A percentile compares a stretch with the other conserved stretches of the same genome.
phyloP scores from a whole-genome alignment of 2,888 invertebrate genomes.

The Oscheius sp. region DNA sequence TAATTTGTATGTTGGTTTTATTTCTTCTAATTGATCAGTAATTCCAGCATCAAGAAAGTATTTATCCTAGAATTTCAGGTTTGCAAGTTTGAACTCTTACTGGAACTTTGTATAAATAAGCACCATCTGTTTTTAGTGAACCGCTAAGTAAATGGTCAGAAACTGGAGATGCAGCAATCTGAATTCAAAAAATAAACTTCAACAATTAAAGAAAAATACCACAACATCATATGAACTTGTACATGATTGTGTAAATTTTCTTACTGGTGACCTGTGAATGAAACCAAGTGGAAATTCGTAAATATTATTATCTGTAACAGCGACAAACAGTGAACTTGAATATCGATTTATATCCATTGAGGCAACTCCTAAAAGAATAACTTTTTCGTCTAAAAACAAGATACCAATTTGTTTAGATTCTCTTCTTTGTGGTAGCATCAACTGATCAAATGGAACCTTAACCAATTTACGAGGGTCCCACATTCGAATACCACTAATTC shows the following conservation, averaged over 20 bases:
- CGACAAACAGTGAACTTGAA: slow-evolving; percentile 6
- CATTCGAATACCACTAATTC: slow-evolving; percentile 17
- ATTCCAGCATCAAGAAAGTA: background rate
- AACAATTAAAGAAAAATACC: background rate
- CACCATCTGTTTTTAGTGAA: background rate
- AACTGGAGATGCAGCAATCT: slow-evolving; percentile 19
- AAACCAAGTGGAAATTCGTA: slow-evolving; percentile 4
- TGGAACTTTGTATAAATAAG: background rate
- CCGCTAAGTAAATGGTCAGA: slow-evolving; percentile 12
- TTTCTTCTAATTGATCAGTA: background rate
- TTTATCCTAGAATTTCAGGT: background rate
- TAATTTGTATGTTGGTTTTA: background rate
- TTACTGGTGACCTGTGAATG: background rate
- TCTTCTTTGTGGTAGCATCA: background rate
- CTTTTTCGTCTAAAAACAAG: background rate
- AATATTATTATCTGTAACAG: slow-evolving; percentile 23
- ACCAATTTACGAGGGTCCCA: slow-evolving; percentile 12
- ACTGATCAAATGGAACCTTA: background rate
- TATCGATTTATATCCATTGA: slow-evolving; percentile 20
- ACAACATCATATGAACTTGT: slow-evolving; percentile 4
- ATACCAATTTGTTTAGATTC: slow-evolving; percentile 1
- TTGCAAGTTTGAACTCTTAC: background rate
- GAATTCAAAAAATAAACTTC: background rate
- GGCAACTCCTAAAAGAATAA: background rate
- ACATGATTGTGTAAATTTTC: background rate